Base-by-base conservation (phyloP, 2,113 vertebrate genomes). In the Urocolius indicus region DNA sequence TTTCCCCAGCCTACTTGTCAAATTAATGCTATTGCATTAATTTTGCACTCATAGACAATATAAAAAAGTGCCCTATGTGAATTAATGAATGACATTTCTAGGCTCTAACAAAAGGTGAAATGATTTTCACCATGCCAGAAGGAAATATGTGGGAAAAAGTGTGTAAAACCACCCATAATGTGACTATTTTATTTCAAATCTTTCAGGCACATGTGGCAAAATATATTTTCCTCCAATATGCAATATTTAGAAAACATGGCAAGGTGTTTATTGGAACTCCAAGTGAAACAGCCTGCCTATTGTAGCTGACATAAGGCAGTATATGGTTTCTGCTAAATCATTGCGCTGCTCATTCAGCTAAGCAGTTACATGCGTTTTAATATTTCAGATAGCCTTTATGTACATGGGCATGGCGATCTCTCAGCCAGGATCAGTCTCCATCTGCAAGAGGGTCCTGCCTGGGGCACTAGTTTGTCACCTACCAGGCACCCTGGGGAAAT, bases 401-500 rank as follows among this genome's bases (percentile, higher is more conserved):
- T 57, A 43, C 6, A 2, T 69, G 66, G 89, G 43, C 23, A 11
- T 51, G 58, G 71, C 0, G 0, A 12, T 30, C n/a, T 48, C 55
- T 49, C 48, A 32, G 55, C 63, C 41, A 13, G 9, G 29, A 12
- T 29, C 79, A 11, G 46, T 52, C 69, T 27, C 22, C n/a, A 17
- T 52, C 78, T n/a, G 26, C 22, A n/a, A 2, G 6, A 48, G 19
- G 41, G 51, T 43, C 30, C 29, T 41, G 49, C 75, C 34, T 41
- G n/a, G n/a, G 57, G 18, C 48, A 55, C 36, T 34, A 30, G n/a
- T 75, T 66, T 1, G 1, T 34, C 67, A 26, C 43, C 16, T 13
- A 5, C 29, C 29, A 10, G 2, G 29, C 29, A 23, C 18, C 36
- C 38, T 27, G n/a, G 0, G 1, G 29, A 41, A 41, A 41, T 41